Evolutionary conservation across 2,888 invertebrate species (phyloP), one percentile per base, ranked within the genome.

Genomic region (Drosophila siamana): DNA sequence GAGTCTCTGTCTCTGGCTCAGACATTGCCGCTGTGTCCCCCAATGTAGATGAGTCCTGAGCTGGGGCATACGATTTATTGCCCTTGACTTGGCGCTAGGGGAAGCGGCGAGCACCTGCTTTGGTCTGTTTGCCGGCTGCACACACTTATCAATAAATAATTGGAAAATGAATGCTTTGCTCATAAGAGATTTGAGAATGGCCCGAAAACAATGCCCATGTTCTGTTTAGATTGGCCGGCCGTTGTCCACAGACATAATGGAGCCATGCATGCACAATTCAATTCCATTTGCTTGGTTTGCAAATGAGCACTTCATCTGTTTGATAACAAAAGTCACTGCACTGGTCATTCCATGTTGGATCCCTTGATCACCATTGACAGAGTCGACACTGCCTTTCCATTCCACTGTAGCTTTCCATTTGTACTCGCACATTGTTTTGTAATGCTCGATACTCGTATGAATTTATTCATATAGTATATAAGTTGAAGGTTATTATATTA

Each of bases 111-210:
- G 13, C 3, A 26, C 33, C 26, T 24, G 36, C 36, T 22, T 24
- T 19, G 26, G 26, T 56, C 55, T 40, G 19, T 44, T 40, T 69
- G 63, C 22, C 41, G 22, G 16, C 65, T 44, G 62, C 61, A 57
- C 67, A 70, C 48, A 71, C 77, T 38, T 70, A 88, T 88, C 83
- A 83, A 83, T 83, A 83, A 83, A 83, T 83, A 88, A 83, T 88
- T 83, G 86, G 83, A 88, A 83, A 83, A 83, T 83, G 88, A 83
- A 87, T 88, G 83, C 78, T 73, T 69, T 82, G 83, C 88, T 74
- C 86, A 80, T 87, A 74, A 69, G 78, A 82, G 83, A 80, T 82
- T 85, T 69, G 30, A 54, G 68, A 87, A 78, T 87, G 66, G 66
- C 50, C 69, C 69, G 52, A 65, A 47, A 36, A 80, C 74, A 83